These are phyloP conservation scores for Nerophis lumbriciformis DNA, from an alignment of 2,113 vertebrate species.

Conservation along the genomic window DNA sequence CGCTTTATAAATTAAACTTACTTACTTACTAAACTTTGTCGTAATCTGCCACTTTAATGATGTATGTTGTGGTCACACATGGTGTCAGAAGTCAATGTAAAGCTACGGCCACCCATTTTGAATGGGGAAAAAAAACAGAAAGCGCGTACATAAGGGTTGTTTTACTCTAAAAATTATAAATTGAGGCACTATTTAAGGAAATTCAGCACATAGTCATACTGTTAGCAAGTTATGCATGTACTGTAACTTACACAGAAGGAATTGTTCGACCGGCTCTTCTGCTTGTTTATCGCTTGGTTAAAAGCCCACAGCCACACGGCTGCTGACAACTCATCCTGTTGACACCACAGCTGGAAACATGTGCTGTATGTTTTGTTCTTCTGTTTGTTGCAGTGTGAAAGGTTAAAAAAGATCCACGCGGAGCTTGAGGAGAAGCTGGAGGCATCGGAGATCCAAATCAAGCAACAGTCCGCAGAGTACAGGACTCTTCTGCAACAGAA, in stretches of 20 bases:
- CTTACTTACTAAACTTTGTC: too few relatives aligned
- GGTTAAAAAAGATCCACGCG: conserved; percentile 78
- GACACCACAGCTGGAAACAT: background rate
- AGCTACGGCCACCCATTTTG: too few relatives aligned
- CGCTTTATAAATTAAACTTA: too few relatives aligned
- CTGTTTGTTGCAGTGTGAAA: conserved; percentile 77
- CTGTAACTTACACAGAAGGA: background rate
- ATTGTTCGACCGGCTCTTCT: background rate
- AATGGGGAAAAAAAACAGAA: too few relatives aligned
- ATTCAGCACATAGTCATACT: too few relatives aligned
- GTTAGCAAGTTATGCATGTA: background rate
- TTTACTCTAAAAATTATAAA: too few relatives aligned
- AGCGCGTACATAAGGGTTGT: too few relatives aligned
- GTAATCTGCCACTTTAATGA: too few relatives aligned
- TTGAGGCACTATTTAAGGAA: too few relatives aligned
- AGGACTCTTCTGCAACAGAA: conserved; percentile 87
- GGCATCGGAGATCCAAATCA: conserved; percentile 89
- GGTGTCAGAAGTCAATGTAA: too few relatives aligned
- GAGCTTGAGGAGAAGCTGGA: conserved; percentile 94
- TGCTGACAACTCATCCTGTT: background rate
- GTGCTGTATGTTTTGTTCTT: conserved; percentile 3
- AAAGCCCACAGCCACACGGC: background rate
- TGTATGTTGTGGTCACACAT: too few relatives aligned
- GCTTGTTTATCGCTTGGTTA: background rate
- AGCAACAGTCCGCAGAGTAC: conserved; percentile 84